Evolutionary conservation across 2,797 vertebrate species (phyloP).

Genomic region (Pipistrellus nathusii): DNA sequence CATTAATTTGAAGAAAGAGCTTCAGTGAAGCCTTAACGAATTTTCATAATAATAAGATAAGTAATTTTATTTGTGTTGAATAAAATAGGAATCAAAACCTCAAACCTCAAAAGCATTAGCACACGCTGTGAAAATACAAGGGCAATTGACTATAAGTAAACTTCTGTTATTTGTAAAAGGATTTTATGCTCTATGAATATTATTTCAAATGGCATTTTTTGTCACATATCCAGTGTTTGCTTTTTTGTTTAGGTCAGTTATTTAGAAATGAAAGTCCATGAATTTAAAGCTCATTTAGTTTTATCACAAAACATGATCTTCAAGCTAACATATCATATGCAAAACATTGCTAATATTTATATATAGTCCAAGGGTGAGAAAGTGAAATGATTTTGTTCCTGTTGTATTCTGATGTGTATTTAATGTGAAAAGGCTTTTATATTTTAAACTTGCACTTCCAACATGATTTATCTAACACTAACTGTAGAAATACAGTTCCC

Average conservation of each 20-base stretch:
- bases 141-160: background rate
- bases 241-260: background rate
- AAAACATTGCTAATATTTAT: slow-evolving; percentile 11
- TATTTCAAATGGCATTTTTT: background rate
- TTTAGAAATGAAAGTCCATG: background rate
- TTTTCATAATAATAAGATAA: background rate
- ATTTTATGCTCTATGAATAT: background rate
- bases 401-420: slow-evolving; percentile 31
- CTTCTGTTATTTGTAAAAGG: background rate
- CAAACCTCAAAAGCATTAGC: background rate
- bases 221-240: background rate
- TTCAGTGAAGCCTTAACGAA: background rate
- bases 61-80: background rate
- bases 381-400: slow-evolving; percentile 1
- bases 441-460: slow-evolving; percentile 45
- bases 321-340: background rate
- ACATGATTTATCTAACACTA: slow-evolving; percentile 33
- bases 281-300: background rate
- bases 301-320: background rate
- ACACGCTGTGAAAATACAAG: background rate
- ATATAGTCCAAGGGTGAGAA: background rate
- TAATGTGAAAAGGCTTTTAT: slow-evolving; percentile 6
- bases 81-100: background rate
- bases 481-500: background rate
- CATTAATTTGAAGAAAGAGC: background rate